Conservation (phyloP, 2,888 invertebrate species). For the Chloromyia formosa region DNA sequence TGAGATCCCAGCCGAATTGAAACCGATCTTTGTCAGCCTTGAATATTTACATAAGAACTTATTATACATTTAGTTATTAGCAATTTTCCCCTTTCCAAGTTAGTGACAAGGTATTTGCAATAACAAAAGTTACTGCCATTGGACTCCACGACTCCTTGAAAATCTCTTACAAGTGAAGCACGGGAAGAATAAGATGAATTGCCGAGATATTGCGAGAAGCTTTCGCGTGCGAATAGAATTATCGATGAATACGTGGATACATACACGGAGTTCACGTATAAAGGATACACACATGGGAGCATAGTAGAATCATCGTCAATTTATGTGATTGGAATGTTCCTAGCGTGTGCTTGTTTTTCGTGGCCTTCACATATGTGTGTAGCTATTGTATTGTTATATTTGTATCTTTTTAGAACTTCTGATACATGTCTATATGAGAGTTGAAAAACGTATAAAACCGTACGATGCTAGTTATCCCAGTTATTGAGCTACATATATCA, state of each 20-base stretch:
- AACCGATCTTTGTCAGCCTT: too few relatives aligned
- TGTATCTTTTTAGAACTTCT: constrained; percentile 15
- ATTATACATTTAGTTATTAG: too few relatives aligned
- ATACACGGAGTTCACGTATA: not conserved
- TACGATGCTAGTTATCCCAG: constrained; percentile 36
- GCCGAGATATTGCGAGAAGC: constrained; percentile 48
- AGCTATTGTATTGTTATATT: not conserved
- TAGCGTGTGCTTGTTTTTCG: constrained; percentile 23
- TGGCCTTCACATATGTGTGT: not conserved
- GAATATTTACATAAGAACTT: too few relatives aligned
- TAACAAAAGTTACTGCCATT: too few relatives aligned
- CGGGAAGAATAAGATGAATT: constrained; percentile 41
- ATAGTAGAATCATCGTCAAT: constrained; percentile 45
- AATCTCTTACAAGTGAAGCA: not conserved
- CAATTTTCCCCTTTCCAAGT: too few relatives aligned
- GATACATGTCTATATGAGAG: constrained; percentile 7
- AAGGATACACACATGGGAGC: constrained; percentile 1
- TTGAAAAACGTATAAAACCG: constrained; percentile 32
- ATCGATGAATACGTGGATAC: constrained; percentile 37
- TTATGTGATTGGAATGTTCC: constrained; percentile 48
- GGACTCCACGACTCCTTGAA: constrained; percentile 19
- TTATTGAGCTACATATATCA: constrained; percentile 31
- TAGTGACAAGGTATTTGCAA: too few relatives aligned
- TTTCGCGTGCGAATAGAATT: constrained; percentile 27
- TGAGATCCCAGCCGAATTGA: too few relatives aligned